phyloP scores from a whole-genome alignment of 2,113 vertebrate genomes.

The Crypturellus undulatus region DNA sequence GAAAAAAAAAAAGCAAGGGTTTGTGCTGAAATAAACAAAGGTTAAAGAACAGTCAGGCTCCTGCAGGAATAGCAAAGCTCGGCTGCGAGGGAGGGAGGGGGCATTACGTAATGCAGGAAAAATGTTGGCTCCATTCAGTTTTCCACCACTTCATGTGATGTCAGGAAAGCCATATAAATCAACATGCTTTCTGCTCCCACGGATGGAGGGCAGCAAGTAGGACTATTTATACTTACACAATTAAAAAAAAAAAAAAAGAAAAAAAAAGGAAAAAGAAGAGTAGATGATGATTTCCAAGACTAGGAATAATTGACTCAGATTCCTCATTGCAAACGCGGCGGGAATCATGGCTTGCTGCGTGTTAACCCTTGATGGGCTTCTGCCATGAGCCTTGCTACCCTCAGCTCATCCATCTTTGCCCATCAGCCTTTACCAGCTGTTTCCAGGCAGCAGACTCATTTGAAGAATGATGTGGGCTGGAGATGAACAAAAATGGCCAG shows the following conservation, averaged over 20 bases:
- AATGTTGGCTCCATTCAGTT: slow-evolving; percentile 83
- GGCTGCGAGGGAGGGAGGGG: slow-evolving; percentile 71
- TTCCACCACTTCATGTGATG: slow-evolving; percentile 75
- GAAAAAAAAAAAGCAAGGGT: neutral
- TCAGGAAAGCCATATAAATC: slow-evolving; percentile 78
- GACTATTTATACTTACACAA: slow-evolving; percentile 72
- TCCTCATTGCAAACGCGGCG: neutral
- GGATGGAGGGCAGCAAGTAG: slow-evolving; percentile 65
- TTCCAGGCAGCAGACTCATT: neutral
- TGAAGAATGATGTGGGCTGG: neutral
- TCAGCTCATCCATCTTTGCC: neutral
- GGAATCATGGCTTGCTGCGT: neutral
- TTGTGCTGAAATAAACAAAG: slow-evolving; percentile 74
- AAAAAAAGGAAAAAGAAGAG: slow-evolving; percentile 12
- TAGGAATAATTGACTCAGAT: slow-evolving; percentile 61
- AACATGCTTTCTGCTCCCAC: slow-evolving; percentile 73
- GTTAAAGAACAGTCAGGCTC: slow-evolving; percentile 81
- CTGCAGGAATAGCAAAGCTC: slow-evolving; percentile 75
- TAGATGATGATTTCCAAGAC: slow-evolving; percentile 63
- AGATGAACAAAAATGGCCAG: neutral
- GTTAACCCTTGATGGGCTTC: slow-evolving; percentile 41
- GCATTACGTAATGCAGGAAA: slow-evolving; percentile 88
- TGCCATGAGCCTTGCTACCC: neutral
- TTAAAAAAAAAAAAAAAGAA: slow-evolving; percentile 17
- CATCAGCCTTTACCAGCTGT: neutral